phyloP scores from a whole-genome alignment of 1,140 invertebrate genomes.

The Drosophila sturtevanti region DNA sequence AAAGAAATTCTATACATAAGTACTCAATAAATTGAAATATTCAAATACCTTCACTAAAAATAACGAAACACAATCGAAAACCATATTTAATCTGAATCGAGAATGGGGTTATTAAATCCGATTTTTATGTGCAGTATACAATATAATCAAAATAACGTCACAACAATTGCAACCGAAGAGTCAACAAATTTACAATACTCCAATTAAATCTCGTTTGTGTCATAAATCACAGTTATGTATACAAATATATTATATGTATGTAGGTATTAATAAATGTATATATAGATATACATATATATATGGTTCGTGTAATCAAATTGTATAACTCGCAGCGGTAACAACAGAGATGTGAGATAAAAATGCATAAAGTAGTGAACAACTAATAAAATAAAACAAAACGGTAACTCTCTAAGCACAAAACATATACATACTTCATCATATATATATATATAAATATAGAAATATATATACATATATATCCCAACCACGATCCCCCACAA shows the following conservation, averaged over 20 bases:
- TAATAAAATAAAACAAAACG: not conserved
- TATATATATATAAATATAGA: not conserved
- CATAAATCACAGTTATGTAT: slow-evolving; percentile 54
- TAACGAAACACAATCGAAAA: not conserved
- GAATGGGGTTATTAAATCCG: slow-evolving; percentile 4
- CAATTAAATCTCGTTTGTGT: slow-evolving; percentile 48
- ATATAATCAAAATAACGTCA: slow-evolving; percentile 24
- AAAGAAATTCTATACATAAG: slow-evolving; percentile 6
- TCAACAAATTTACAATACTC: slow-evolving; percentile 60
- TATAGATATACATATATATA: slow-evolving; percentile 15
- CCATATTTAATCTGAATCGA: not conserved
- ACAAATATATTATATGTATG: slow-evolving; percentile 11
- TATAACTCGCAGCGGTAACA: slow-evolving; percentile 32
- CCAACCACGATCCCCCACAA: not conserved
- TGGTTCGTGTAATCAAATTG: slow-evolving; percentile 54
- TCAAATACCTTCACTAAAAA: not conserved
- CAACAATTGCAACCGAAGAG: slow-evolving; percentile 58
- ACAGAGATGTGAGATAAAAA: slow-evolving; percentile 38
- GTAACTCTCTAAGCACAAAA: slow-evolving; percentile 1
- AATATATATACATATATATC: not conserved
- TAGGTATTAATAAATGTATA: too few species aligned
- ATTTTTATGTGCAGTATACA: not conserved
- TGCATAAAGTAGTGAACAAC: slow-evolving; percentile 11
- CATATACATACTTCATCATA: not conserved
- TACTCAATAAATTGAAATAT: slow-evolving; percentile 19